phyloP scores from a whole-genome alignment of 2,888 invertebrate genomes.

The Agriopis marginaria region DNA sequence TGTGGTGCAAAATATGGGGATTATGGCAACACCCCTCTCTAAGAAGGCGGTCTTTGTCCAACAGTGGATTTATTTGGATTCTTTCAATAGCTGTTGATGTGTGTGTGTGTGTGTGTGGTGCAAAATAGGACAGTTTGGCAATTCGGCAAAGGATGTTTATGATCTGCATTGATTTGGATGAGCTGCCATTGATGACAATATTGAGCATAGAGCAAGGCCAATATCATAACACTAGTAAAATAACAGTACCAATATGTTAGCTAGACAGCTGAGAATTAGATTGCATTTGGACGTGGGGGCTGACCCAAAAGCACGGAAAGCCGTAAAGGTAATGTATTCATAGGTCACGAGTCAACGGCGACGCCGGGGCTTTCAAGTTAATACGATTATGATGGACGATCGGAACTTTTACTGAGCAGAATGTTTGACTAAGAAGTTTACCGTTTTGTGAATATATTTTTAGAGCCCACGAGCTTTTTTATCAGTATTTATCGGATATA shows the following conservation, averaged over 20 bases:
- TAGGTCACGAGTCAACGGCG: slow-evolving; percentile 45
- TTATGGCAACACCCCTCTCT: too few relatives aligned
- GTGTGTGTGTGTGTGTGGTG: too few relatives aligned
- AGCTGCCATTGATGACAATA: not conserved
- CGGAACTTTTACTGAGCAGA: not conserved
- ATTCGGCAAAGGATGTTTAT: not conserved
- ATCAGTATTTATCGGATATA: too few relatives aligned
- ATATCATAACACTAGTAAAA: not conserved
- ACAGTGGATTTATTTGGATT: too few relatives aligned
- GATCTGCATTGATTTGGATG: not conserved
- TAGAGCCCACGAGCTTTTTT: not conserved
- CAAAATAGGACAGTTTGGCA: not conserved
- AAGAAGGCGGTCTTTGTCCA: too few relatives aligned
- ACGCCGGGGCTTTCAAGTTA: slow-evolving; percentile 6
- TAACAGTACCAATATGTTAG: not conserved
- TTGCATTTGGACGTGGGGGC: slow-evolving; percentile 41
- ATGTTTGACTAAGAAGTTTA: not conserved
- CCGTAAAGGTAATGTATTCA: slow-evolving; percentile 53
- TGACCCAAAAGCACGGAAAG: slow-evolving; percentile 55
- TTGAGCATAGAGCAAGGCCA: not conserved
- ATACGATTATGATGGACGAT: slow-evolving; percentile 4
- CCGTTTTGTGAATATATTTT: not conserved
- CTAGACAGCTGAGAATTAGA: slow-evolving; percentile 11
- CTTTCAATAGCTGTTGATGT: too few relatives aligned
- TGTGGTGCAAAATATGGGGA: too few relatives aligned